Conservation (phyloP, 1,140 invertebrate genomes). For the Drosophila subobscura region DNA sequence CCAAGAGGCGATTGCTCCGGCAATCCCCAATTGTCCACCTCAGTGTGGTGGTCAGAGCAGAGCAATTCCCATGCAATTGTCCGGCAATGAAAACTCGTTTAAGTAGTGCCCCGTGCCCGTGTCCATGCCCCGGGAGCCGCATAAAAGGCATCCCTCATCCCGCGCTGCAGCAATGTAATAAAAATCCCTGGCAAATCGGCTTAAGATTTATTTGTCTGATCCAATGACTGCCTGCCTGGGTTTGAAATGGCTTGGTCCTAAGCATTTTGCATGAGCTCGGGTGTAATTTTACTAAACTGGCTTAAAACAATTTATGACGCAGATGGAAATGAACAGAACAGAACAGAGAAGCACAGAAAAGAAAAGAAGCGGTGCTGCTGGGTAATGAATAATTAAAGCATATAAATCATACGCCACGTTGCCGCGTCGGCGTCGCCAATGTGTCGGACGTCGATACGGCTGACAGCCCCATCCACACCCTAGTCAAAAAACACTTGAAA, state of each 20-base stretch:
- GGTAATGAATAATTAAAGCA: constrained; percentile 76
- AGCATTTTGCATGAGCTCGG: constrained; percentile 20
- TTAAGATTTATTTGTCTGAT: constrained; percentile 50
- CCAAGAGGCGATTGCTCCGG: constrained; percentile 10
- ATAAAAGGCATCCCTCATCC: too few relatives aligned
- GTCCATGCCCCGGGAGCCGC: constrained; percentile 5
- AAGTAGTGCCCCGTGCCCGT: constrained; percentile 1
- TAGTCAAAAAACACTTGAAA: constrained; percentile 60
- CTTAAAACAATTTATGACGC: constrained; percentile 44
- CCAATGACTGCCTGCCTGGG: not conserved
- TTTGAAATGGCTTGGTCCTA: constrained; percentile 32
- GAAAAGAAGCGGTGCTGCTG: constrained; percentile 14
- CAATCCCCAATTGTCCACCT: constrained; percentile 25
- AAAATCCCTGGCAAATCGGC: constrained; percentile 31
- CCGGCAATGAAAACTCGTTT: constrained; percentile 34
- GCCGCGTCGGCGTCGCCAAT: constrained; percentile 48
- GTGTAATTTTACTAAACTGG: constrained; percentile 43
- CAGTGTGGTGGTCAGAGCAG: not conserved
- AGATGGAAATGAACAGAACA: constrained; percentile 10
- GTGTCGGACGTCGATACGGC: constrained; percentile 49
- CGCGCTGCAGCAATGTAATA: constrained; percentile 7
- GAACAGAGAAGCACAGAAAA: constrained; percentile 2
- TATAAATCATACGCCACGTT: constrained; percentile 76
- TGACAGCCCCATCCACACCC: not conserved
- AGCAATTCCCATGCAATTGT: constrained; percentile 34